Evolutionary conservation across 2,113 vertebrate genomes (phyloP), one percentile per base, ranked within the genome.

Genomic region (Gasterosteus nipponicus): DNA sequence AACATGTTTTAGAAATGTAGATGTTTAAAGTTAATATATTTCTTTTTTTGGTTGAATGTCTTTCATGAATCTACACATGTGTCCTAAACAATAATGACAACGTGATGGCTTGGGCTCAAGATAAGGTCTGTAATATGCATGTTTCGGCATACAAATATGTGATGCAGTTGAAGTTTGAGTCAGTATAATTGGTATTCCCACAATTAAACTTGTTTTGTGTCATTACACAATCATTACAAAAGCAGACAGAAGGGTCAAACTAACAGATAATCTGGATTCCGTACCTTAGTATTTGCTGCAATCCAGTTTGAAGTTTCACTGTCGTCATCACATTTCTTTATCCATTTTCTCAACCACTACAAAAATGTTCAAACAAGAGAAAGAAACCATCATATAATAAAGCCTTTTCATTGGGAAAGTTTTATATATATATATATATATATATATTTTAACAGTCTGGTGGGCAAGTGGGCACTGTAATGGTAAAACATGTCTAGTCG

Each of bases 301-400:
- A 99, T 99, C 98, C 98, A 99, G 85, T 99, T 99, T 38, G 98
- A 99, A 39, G 98, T 99, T 93, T 99, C 98, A 89, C 98, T 99
- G 95, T 99, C 98, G 92, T 99, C 98, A 78, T 99, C 98, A 89
- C 98, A 99, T 92, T 99, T 99, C 92, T 99, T 99, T 89, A 99
- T 99, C 98, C 98, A 99, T 77, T 99, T 99, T 91, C 97, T 97
- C 90, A 99, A 93, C 98, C 98, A 99, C 98, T 99, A 83, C 10
- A 87, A 80, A 62, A 85, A 3, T 31, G 67, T 84, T 83, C 80
- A 33, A 3, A 22, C 9, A 54, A 53, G 60, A 67, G 19, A 38
- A 47, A 68, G 7, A 72, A 64, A 82, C 9, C 35, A 60, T 41
- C 2, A 53, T 5, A 3, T 6, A 29, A 4, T 14, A 10, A 56